Evolutionary conservation across 2,888 invertebrate genomes (phyloP), one percentile per base, ranked within the genome.

Genomic region (Ephialtes manifestator): DNA sequence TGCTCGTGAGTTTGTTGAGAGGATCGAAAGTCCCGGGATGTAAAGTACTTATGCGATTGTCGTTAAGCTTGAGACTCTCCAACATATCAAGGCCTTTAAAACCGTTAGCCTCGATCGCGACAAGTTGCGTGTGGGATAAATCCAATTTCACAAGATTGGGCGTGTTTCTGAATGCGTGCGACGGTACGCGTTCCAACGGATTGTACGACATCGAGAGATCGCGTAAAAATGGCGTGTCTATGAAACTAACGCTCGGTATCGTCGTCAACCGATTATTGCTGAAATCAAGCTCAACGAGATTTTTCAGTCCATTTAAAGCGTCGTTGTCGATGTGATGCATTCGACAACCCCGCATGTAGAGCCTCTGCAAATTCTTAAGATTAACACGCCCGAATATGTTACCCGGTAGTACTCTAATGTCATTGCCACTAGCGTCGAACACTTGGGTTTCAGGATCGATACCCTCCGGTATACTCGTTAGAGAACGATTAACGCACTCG

Each of bases 371-470:
- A 94, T 98, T 98, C 87, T 97, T 95, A 83, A 98, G 95, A 84
- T 97, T 97, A 43, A 97, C 97, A 88, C 97, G 96, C 84, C 96
- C 95, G 94, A 98, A 98, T 87, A 97, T 97, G 93, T 97, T 97
- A 88, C 96, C 96, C 67, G 97, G 96, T 83, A 98, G 95, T 88
- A 97, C 96, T 94, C 97, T 97, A 90, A 98, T 95, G 94, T 97
- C 97, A 94, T 98, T 98, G 87, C 97, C 97, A 88, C 98, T 98
- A 93, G 98, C 96, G 94, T 98, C 98, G 92, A 98, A 95, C 90
- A 98, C 98, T 95, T 98, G 98, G 48, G 98, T 98, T 90, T 97
- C 97, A 58, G 97, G 96, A 94, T 98, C 98, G 88, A 98, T 97
- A 91, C 96, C 96, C 90, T 97, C 97, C 67, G 98, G 98, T 88